Evolutionary conservation across 2,113 vertebrate species (phyloP), one percentile per base, ranked within the genome.

Genomic region (Gymnobelideus leadbeateri): DNA sequence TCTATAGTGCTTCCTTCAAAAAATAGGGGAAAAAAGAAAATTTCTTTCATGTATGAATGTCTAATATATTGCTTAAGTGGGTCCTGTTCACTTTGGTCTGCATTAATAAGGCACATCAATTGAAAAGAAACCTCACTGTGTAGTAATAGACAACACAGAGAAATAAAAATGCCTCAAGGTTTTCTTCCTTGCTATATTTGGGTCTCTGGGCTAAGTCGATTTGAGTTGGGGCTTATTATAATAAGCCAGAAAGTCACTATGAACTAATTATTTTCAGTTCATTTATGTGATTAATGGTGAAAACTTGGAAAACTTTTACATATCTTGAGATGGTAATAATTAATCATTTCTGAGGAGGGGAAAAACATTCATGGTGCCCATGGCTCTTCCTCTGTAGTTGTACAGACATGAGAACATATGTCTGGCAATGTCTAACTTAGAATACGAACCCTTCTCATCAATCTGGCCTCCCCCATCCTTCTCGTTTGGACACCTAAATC

Each of bases 191-290:
- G 94, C 97, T 97, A 97, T 95, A 98, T 98, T 98, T 98, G 97
- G 97, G 97, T 98, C 57, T 97, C 95, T 97, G 94, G 95, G 93
- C 97, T 98, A 98, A 97, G 96, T 98, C 97, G 96, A 98, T 98
- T 97, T 98, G 98, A 98, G 97, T 98, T 96, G 96, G 68, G 93
- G 92, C 94, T 98, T 98, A 97, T 98, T 97, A 98, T 97, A 97
- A 98, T 98, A 98, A 98, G 97, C 96, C 96, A 97, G 95, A 98
- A 98, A 98, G 97, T 98, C 95, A 98, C 97, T 97, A 97, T 0
- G 90, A 97, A 97, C 96, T 98, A 98, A 98, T 98, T 98, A 98
- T 98, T 98, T 98, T 98, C 97, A 98, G 97, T 98, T 98, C 96
- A 98, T 98, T 98, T 98, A 97, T 97, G 96, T 98, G 98, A 98